These are phyloP conservation scores for Bergia sp. DNA, from an alignment of 92 coral and sea anemone species.

Conservation along the genomic window DNA sequence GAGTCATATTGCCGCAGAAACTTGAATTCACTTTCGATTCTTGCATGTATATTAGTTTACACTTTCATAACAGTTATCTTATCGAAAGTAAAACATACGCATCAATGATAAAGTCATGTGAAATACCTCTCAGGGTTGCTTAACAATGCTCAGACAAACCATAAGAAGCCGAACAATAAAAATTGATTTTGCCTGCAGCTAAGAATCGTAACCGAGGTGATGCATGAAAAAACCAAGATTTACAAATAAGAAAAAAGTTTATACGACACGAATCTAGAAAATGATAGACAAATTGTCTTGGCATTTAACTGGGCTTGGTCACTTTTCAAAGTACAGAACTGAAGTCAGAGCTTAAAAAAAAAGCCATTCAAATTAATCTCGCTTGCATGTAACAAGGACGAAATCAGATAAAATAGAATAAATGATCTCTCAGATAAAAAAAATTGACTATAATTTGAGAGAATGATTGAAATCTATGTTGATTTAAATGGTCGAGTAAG, in stretches of 20 bases:
- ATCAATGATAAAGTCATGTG: background rate
- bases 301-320: background rate
- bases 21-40: background rate
- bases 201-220: background rate
- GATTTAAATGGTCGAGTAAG: background rate
- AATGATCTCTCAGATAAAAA: background rate
- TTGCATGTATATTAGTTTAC: too few species aligned
- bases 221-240: background rate
- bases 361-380: background rate
- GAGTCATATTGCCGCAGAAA: background rate
- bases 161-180: too few species aligned
- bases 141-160: background rate
- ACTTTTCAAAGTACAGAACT: too few species aligned
- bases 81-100: background rate
- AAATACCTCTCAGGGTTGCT: background rate
- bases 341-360: background rate
- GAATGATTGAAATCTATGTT: background rate
- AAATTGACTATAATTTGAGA: background rate
- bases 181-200: background rate
- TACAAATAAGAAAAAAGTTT: background rate
- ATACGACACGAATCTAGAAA: too few species aligned
- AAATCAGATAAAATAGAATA: background rate
- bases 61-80: too few species aligned
- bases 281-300: too few species aligned
- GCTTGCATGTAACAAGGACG: background rate